A percentile compares a stretch with the other conserved stretches of the same genome.
Conservation (phyloP, 2,797 vertebrate species). For the Holocentrus rufus region DNA sequence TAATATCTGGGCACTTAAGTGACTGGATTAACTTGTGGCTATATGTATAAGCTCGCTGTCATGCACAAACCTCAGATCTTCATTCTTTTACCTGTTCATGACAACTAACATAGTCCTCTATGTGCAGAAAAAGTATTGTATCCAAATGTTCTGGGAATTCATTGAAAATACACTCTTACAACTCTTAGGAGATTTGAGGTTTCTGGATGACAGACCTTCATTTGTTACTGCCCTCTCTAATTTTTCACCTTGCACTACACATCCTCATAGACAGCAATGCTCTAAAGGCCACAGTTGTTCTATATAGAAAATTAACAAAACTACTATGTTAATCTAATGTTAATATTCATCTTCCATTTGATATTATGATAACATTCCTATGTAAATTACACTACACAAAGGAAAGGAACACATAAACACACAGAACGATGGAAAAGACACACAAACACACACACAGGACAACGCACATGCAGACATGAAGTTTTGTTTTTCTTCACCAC, state of each 20-base stretch:
- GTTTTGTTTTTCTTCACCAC: constrained; percentile 63
- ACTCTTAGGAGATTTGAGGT: neutral
- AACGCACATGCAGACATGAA: constrained; percentile 49
- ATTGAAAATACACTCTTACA: too few species aligned
- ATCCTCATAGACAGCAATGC: too few species aligned
- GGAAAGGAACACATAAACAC: constrained; percentile 58
- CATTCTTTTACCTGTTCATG: neutral
- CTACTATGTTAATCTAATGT: neutral
- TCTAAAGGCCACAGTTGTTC: neutral
- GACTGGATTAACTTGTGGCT: too few species aligned
- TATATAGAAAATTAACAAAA: neutral
- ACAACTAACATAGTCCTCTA: too few species aligned
- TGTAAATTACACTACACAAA: constrained; percentile 39
- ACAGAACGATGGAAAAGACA: constrained; percentile 62
- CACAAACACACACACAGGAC: constrained; percentile 57
- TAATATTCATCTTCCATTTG: neutral
- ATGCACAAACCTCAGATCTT: neutral
- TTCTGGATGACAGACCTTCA: neutral
- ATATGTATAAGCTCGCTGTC: too few species aligned
- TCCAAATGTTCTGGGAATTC: too few species aligned
- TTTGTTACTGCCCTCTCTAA: neutral
- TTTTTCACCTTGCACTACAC: neutral
- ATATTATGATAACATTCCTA: neutral
- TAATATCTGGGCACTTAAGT: too few species aligned
- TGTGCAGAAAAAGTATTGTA: too few species aligned